Base-by-base conservation (phyloP, 2,113 vertebrate species). In the Apus apus region DNA sequence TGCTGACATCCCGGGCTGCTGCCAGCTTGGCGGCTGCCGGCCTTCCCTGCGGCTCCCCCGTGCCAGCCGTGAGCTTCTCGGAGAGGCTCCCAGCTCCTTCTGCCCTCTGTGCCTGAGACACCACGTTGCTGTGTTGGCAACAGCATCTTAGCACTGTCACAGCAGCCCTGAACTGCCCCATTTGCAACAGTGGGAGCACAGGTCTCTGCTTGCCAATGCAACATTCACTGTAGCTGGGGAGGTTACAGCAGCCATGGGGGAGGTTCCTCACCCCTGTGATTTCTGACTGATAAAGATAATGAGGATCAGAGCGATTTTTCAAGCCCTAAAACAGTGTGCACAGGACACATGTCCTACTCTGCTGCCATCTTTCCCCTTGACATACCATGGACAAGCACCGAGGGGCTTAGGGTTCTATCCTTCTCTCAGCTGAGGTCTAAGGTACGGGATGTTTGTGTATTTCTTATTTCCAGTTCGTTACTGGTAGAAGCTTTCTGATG, bases 71-170 rank as follows among this genome's bases (percentile, higher is more conserved):
- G 46, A 85, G 70, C 65, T 60, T 14, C 58, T 73, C 2, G 29
- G 79, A 54, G 71, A 4, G 23, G 65, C 29, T 81, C 48, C 70
- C 64, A 57, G 64, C 65, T 57, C 40, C 40, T 85, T 48, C 73
- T 60, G 87, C 85, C 68, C 1, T 0, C 56, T 2, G 60, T 22
- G 2, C 11, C 61, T 4, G 76, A 80, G 34, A 40, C 2, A 13
- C 19, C 54, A 79, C n/a, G 56, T 27, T 71, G 72, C 86, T 25
- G 1, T 6, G 0, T 3, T 51, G 79, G 64, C 94, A 75, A 36
- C 0, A 0, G 40, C 10, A 8, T 11, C 51, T 73, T 1, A 0
- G 56, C 58, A 16, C 29, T 0, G 0, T 15, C 72, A 40, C 27
- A 51, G 73, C 43, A 8, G 65, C 29, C 56, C 72, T 26, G 73